Base-by-base conservation (phyloP, 2,113 vertebrate genomes). In the Scomber scombrus region DNA sequence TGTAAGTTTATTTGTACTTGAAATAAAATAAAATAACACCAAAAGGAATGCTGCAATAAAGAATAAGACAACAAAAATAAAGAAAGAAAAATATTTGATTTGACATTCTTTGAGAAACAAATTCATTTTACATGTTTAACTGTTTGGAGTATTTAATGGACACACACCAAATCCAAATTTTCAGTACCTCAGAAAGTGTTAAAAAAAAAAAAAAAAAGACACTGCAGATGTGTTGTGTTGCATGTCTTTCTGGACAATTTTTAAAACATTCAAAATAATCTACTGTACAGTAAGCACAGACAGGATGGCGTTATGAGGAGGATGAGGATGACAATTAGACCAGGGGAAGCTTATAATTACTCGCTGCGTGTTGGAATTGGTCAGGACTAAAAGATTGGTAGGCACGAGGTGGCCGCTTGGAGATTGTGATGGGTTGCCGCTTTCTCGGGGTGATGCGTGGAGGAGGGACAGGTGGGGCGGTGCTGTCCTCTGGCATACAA, bases 381-480 rank as follows among this genome's bases (percentile, higher is more conserved):
- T 93, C 92, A 14, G 86, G 92, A 7, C 95, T 96, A 78, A 97
- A 92, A 69, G 95, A 75, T 0, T 93, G 92, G 78, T 95, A 94
- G 87, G 96, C 94, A 65, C 97, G 94, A 19, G 96, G 88, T 0
- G 97, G 96, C 1, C 97, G 96, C 82, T 99, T 99, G 51, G 98
- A 99, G 90, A 99, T 99, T 12, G 98, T 99, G 93, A 99, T 99
- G 87, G 98, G 98, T 71, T 98, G 98, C 74, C 98, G 96, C 72
- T 94, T 96, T 76, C 97, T 96, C 4, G 96, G 96, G 75, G 95
- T 93, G 72, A 97, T 95, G 70, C 97, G 94, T 6, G 97, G 98
- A 16, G 97, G 97, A 54, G 97, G 98, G 54, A 98, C 84, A 0
- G 97, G 98, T 0, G 97, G 97, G 1, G 94, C 88, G 0, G 88